Conservation (phyloP, 2,888 invertebrate species). For the Pyrochroa serraticornis region DNA sequence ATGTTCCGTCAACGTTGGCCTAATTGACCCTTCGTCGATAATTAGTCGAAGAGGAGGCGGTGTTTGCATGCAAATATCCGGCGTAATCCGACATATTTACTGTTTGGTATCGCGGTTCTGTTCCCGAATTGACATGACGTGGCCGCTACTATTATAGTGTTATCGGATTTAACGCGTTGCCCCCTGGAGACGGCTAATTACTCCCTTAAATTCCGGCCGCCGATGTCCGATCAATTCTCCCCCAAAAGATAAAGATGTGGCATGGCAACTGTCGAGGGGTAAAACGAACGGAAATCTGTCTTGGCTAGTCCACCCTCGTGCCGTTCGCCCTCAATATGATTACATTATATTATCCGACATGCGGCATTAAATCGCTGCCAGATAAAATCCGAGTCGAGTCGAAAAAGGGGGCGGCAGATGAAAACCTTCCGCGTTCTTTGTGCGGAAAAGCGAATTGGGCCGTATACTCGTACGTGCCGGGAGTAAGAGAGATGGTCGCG, state of each 20-base stretch:
- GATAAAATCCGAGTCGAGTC: slow-evolving; percentile 27
- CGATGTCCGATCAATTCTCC: neutral
- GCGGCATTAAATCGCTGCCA: slow-evolving; percentile 35
- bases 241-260: neutral
- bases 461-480: no score
- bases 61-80: no score
- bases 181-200: neutral
- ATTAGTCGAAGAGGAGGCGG: no score
- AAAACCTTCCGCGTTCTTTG: neutral
- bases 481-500: neutral
- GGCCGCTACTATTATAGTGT: no score
- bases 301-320: neutral
- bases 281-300: neutral
- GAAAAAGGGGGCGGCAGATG: neutral
- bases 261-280: no score
- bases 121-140: no score
- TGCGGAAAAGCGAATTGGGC: no score
- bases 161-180: neutral
- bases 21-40: no score
- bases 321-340: slow-evolving; percentile 27
- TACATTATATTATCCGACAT: slow-evolving; percentile 33
- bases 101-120: no score
- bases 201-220: neutral
- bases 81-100: no score
- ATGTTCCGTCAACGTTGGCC: no score